phyloP scores from a whole-genome alignment of 92 coral and sea anemone species.

The Anthopleura xanthogrammica region DNA sequence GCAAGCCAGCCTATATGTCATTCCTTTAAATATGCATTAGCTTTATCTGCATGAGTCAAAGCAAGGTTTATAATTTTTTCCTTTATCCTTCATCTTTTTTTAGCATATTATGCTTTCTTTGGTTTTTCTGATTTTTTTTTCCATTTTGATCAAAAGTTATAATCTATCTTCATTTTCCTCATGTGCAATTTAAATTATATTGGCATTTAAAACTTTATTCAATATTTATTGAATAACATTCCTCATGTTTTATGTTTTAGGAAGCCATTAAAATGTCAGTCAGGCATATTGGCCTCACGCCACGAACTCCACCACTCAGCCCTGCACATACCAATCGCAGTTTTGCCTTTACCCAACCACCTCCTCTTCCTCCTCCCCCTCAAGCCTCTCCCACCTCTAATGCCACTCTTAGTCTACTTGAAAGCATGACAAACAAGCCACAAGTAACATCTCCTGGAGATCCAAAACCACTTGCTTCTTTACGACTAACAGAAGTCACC shows the following conservation, averaged over 20 bases:
- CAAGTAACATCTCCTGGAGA: not conserved
- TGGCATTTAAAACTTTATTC: no score
- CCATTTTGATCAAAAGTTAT: no score
- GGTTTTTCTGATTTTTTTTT: no score
- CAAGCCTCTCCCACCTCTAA: slow-evolving; percentile 41
- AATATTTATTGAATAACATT: not conserved
- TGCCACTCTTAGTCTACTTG: slow-evolving; percentile 14
- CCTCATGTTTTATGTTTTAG: not conserved
- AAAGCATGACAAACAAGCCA: slow-evolving; percentile 24
- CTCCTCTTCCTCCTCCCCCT: slow-evolving; percentile 81
- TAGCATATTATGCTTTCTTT: no score
- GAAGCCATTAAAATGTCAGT: slow-evolving; percentile 21
- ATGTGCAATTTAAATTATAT: no score
- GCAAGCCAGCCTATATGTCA: not conserved
- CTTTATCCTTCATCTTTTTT: no score
- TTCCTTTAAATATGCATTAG: not conserved
- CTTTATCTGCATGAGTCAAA: not conserved
- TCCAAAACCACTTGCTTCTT: not conserved
- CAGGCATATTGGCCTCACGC: slow-evolving; percentile 36
- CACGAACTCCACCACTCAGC: slow-evolving; percentile 41
- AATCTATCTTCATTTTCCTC: no score
- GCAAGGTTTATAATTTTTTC: no score
- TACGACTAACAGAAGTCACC: not conserved
- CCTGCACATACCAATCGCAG: slow-evolving; percentile 25
- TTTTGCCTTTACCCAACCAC: slow-evolving; percentile 57